Percentiles rank a stretch among this genome's conserved stretches.
Conservation (phyloP, 2,113 vertebrate genomes). For the Corythoichthys intestinalis region DNA sequence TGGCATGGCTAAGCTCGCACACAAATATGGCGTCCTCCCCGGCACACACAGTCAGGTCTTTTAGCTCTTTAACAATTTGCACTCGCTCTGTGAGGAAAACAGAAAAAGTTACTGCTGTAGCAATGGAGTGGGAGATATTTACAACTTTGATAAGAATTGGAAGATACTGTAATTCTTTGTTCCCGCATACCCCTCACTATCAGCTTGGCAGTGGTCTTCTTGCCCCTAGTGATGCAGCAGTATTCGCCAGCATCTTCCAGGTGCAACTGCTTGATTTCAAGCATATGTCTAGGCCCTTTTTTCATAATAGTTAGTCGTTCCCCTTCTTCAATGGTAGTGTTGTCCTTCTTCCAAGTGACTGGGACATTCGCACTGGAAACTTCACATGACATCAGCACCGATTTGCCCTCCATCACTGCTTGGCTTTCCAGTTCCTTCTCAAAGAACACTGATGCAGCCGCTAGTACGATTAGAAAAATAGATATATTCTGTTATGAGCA, state of each 20-base stretch:
- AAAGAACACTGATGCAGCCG: slow-evolving; percentile 74
- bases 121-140: slow-evolving; percentile 13
- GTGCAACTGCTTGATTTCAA: slow-evolving; percentile 75
- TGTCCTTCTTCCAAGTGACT: slow-evolving; percentile 74
- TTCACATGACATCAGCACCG: slow-evolving; percentile 66
- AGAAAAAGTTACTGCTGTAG: slow-evolving; percentile 31
- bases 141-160: not conserved
- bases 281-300: slow-evolving; percentile 70
- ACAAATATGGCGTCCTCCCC: slow-evolving; percentile 87
- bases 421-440: slow-evolving; percentile 70
- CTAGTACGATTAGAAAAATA: slow-evolving; percentile 33
- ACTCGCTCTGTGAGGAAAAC: slow-evolving; percentile 67
- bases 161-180: not conserved
- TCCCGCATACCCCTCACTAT: slow-evolving; percentile 78
- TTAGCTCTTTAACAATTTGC: slow-evolving; percentile 78
- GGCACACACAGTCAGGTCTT: slow-evolving; percentile 78
- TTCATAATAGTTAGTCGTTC: slow-evolving; percentile 75
- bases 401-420: slow-evolving; percentile 66
- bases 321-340: slow-evolving; percentile 60
- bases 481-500: not conserved
- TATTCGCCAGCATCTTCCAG: slow-evolving; percentile 83
- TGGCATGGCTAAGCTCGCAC: slow-evolving; percentile 81
- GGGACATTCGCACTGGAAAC: slow-evolving; percentile 70
- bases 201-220: slow-evolving; percentile 77
- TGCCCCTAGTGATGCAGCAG: slow-evolving; percentile 78